phyloP scores from a whole-genome alignment of 2,113 vertebrate species.

The Daboia siamensis region DNA sequence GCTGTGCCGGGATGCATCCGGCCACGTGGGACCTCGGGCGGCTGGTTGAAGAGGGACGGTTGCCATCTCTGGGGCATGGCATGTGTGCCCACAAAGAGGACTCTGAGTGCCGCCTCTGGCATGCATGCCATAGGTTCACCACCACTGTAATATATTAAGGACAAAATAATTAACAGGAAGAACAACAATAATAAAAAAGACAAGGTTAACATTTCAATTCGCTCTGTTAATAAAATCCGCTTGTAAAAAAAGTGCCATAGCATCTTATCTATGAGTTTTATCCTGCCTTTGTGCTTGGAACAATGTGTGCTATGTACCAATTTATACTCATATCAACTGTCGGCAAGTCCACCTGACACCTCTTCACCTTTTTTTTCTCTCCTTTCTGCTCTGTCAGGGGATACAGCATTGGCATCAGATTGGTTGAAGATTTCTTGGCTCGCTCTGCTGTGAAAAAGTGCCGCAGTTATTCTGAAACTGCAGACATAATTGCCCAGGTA shows the following conservation, averaged over 20 bases:
- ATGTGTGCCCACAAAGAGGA: too few relatives aligned
- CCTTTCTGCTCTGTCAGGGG: conserved; percentile 63
- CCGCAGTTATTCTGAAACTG: conserved; percentile 75
- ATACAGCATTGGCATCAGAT: conserved; percentile 69
- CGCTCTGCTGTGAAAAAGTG: conserved; percentile 72
- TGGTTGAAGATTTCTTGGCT: conserved; percentile 79
- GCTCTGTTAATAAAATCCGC: not conserved
- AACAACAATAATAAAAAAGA: not conserved
- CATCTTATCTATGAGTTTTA: not conserved
- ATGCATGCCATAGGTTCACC: too few relatives aligned
- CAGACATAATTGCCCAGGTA: conserved; percentile 78
- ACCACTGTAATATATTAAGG: not conserved
- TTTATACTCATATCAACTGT: not conserved
- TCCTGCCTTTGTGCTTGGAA: not conserved
- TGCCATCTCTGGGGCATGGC: too few relatives aligned
- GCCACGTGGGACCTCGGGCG: too few relatives aligned
- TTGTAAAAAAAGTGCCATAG: not conserved
- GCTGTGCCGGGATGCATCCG: too few relatives aligned
- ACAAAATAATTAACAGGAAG: not conserved
- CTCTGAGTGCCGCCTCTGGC: too few relatives aligned
- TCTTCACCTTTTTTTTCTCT: not conserved
- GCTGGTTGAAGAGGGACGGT: too few relatives aligned
- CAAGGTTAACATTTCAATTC: not conserved
- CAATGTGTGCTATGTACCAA: not conserved
- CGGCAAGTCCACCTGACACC: not conserved